Evolutionary conservation across 2,888 invertebrate genomes (phyloP).

Genomic region (Belgica antarctica): DNA sequence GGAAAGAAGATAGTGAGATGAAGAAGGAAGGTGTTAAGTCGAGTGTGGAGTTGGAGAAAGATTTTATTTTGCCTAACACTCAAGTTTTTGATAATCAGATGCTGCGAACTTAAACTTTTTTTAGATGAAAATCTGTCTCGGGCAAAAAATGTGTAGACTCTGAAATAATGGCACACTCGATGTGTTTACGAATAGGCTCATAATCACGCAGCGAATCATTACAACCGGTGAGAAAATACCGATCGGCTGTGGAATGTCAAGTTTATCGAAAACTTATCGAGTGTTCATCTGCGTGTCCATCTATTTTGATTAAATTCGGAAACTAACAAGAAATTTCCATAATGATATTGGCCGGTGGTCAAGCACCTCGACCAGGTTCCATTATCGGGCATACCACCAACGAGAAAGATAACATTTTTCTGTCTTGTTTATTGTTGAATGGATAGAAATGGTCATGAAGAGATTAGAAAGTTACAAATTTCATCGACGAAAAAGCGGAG

Average conservation of each 20-base stretch:
- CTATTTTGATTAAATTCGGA: too few relatives aligned
- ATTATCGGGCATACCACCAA: neutral
- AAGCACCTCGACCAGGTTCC: too few relatives aligned
- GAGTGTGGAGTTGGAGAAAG: neutral
- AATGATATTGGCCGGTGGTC: too few relatives aligned
- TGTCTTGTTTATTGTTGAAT: neutral
- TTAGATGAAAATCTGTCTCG: too few relatives aligned
- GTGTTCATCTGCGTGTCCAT: too few relatives aligned
- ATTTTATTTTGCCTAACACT: slow-evolving; percentile 35
- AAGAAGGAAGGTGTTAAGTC: slow-evolving; percentile 30
- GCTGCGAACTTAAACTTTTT: too few relatives aligned
- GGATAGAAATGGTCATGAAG: slow-evolving; percentile 5
- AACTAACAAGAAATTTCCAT: neutral
- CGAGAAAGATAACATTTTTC: slow-evolving; percentile 2
- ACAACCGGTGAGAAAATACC: too few relatives aligned
- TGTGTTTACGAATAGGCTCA: too few relatives aligned
- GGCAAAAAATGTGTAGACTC: too few relatives aligned
- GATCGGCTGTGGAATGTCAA: too few relatives aligned
- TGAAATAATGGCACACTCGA: too few relatives aligned
- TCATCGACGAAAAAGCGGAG: neutral
- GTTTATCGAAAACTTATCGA: neutral
- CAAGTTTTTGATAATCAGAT: neutral
- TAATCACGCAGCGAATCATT: too few relatives aligned
- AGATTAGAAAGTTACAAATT: slow-evolving; percentile 34
- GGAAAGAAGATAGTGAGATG: slow-evolving; percentile 15